Base-by-base conservation (phyloP, 2,113 vertebrate species). In the Motacilla tschutschensis region DNA sequence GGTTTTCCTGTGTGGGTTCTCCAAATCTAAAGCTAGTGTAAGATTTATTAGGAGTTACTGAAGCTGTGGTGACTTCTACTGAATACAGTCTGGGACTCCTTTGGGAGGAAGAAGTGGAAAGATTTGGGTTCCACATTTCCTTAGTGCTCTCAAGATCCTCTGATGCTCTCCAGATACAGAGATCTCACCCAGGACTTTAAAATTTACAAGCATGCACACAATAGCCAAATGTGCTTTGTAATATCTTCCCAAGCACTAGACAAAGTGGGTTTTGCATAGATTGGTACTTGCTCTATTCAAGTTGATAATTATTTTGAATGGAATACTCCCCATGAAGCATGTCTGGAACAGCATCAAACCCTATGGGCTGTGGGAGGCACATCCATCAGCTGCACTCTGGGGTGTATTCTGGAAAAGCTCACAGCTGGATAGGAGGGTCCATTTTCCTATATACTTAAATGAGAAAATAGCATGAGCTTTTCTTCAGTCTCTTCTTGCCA, bases 291-390 rank as follows among this genome's bases (percentile, higher is more conserved):
- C 16, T 87, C 81, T 82, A 69, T 87, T 93, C 84, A 80, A 84
- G 77, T 70, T 87, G 85, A 92, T 94, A 75, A 93, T 93, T 93
- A 92, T 92, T 94, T 91, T 90, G 93, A 94, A 94, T 88, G 67
- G 79, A 85, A 89, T 94, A 90, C 83, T 93, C 92, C 91, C 93
- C 89, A 65, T 78, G 92, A 94, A 94, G 77, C 64, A 54, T 77
- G 86, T 63, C 65, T 95, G 93, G 95, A 94, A 79, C 29, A 20
- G 82, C 79, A 94, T 90, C 90, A 95, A 91, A 92, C 88, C 60
- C 50, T 92, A 50, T 31, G 48, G 60, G 82, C 75, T 79, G 80
- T 75, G 90, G 75, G 90, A 90, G 81, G 84, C 86, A 91, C 29
- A 92, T 91, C 71, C 77, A 91, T 94, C 83, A 93, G 85, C 80